Evolutionary conservation across 2,797 vertebrate genomes (phyloP).

Genomic region (Scolopax bukidnonensis): DNA sequence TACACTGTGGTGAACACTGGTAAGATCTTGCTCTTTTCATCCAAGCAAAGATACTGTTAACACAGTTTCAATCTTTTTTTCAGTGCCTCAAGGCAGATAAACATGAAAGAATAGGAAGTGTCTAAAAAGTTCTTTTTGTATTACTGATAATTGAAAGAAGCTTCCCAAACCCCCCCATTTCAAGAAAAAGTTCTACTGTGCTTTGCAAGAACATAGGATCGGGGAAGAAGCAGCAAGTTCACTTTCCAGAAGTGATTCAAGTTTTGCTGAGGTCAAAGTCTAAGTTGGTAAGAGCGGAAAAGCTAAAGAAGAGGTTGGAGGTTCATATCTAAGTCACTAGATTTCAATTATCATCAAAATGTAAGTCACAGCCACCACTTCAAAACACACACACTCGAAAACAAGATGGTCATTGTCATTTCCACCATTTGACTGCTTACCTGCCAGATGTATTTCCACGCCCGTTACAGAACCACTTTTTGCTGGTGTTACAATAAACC

Average conservation of each 20-base stretch:
- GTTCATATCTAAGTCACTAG: neutral
- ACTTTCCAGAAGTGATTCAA: neutral
- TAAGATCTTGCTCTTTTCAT: neutral
- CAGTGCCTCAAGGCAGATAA: neutral
- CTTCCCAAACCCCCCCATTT: neutral
- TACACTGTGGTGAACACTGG: fast-evolving
- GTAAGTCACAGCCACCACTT: neutral
- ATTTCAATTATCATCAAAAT: neutral
- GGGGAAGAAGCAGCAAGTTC: neutral
- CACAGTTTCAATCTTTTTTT: neutral
- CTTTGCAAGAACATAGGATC: neutral
- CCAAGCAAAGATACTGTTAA: neutral
- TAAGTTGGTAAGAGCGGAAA: neutral
- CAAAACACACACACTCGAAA: neutral
- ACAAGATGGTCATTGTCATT: fast-evolving
- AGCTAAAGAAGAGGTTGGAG: neutral
- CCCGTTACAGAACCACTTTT: conserved; percentile 99
- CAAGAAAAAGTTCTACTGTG: neutral
- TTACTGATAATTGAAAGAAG: neutral
- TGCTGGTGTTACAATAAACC: conserved; percentile 99
- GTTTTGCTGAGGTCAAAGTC: neutral
- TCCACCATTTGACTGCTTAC: conserved; percentile 65
- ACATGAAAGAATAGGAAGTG: fast-evolving
- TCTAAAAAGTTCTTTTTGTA: neutral
- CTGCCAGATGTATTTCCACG: conserved; percentile 99